A percentile compares a stretch with the other conserved stretches of the same genome.
phyloP scores from a whole-genome alignment of 2,797 vertebrate genomes.

The Sternotherus odoratus region DNA sequence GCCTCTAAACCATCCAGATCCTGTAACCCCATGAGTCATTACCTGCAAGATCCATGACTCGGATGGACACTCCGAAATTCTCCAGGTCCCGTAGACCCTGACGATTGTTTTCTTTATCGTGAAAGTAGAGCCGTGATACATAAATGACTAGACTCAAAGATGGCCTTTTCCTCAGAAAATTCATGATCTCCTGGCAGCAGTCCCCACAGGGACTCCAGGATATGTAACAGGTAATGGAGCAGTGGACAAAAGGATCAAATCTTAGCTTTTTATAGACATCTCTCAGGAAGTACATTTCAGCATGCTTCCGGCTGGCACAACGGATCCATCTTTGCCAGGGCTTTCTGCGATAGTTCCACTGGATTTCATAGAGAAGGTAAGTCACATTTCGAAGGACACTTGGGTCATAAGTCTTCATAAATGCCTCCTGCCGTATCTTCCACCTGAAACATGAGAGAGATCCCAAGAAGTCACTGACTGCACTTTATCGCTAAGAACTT shows the following conservation, averaged over 20 bases:
- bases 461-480: not conserved
- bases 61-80: accelerated
- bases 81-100: accelerated
- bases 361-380: not conserved
- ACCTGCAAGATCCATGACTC: accelerated
- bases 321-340: not conserved
- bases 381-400: accelerated
- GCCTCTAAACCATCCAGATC: not conserved
- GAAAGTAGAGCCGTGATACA: accelerated
- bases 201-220: not conserved
- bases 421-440: not conserved
- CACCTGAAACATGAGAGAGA: constrained; percentile 47
- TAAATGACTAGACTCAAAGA: accelerated
- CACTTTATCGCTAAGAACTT: not conserved
- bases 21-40: constrained; percentile 2
- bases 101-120: accelerated
- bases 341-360: accelerated
- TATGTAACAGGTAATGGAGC: constrained; percentile 1
- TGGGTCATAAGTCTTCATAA: not conserved
- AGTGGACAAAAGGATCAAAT: accelerated
- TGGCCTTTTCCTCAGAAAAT: not conserved
- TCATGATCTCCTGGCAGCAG: accelerated
- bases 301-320: accelerated
- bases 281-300: not conserved
- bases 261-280: not conserved